Evolutionary conservation across 2,888 invertebrate genomes (phyloP), one percentile per base, ranked within the genome.

Genomic region (Ophonus ardosiacus): DNA sequence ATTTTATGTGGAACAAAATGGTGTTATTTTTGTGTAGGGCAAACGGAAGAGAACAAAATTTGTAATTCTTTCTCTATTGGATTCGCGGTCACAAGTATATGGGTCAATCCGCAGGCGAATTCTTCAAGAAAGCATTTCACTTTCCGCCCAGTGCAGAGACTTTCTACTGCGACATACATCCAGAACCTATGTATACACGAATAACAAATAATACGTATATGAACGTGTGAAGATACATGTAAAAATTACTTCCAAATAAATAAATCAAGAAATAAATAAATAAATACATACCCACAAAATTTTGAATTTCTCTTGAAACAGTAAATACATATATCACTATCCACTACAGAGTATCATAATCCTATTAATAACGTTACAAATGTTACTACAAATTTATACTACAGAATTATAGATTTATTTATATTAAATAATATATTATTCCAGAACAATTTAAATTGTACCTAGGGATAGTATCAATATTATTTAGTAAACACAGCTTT

Each of bases 121-220:
- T 74, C 83, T 76, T 76, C 31, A 59, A 81, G 86, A 86, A 86
- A 80, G 65, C 15, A 85, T 81, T 85, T 86, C 82, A 86, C 86
- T 86, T 38, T 86, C 86, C 76, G 76, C 74, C 74, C 63, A 81
- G 21, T 24, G 68, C 31, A 18, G 56, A 83, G 56, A 83, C 83
- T 83, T 83, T 83, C 83, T 83, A 83, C 59, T 18, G 18, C 82
- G 68, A 68, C 68, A 68, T 38, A 68, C 68, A 68, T 68, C 24
- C 68, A 68, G 7, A 59, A 40, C 63, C 18, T 38, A 43, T 24
- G 10, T 38, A 43, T 24, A 61, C 10, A 61, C 61, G 31, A 59
- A 57, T 17, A 63, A n/a, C 38, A 38, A 0, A 15, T 13, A 59
- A 7, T 17, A 59, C 59, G n/a, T 17, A 59, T 59, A 63, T 13